Percentiles rank a stretch among this genome's conserved stretches.
These are phyloP conservation scores for Stenchaetothrips biformis DNA, from an alignment of 2,888 invertebrate genomes.

Conservation along the genomic window DNA sequence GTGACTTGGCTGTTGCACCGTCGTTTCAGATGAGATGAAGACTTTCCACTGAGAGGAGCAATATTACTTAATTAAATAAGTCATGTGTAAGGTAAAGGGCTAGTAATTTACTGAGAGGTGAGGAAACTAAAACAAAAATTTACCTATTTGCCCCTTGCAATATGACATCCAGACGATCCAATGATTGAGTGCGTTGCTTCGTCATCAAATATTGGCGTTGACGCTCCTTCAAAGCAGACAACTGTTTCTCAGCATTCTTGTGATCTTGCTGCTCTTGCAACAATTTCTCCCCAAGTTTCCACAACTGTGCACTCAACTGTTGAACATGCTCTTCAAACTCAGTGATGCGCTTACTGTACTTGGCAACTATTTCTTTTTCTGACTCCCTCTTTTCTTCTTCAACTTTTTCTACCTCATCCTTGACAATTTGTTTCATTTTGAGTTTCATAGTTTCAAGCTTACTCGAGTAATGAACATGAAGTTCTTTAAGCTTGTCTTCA, in stretches of 20 bases:
- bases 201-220: constrained; percentile 25
- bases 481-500: constrained; percentile 5
- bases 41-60: background rate
- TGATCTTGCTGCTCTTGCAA: constrained; percentile 55
- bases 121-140: background rate
- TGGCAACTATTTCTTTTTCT: background rate
- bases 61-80: no score
- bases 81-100: no score
- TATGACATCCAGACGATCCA: background rate
- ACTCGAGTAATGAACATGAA: background rate
- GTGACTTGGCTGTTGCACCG: constrained; percentile 2
- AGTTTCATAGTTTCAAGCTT: background rate
- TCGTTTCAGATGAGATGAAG: background rate
- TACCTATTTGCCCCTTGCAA: background rate
- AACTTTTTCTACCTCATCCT: background rate
- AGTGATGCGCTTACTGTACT: background rate
- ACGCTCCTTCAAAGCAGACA: constrained; percentile 36
- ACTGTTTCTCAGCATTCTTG: constrained; percentile 49
- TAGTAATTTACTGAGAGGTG: no score
- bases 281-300: constrained; percentile 59
- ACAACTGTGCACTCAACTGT: constrained; percentile 54
- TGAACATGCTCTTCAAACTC: constrained; percentile 46
- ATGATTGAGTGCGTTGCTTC: background rate
- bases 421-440: constrained; percentile 15
- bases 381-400: background rate